Percentiles rank a stretch among this genome's conserved stretches.
phyloP scores from a whole-genome alignment of 2,888 invertebrate species.

The Eumacrocentrus americanus region DNA sequence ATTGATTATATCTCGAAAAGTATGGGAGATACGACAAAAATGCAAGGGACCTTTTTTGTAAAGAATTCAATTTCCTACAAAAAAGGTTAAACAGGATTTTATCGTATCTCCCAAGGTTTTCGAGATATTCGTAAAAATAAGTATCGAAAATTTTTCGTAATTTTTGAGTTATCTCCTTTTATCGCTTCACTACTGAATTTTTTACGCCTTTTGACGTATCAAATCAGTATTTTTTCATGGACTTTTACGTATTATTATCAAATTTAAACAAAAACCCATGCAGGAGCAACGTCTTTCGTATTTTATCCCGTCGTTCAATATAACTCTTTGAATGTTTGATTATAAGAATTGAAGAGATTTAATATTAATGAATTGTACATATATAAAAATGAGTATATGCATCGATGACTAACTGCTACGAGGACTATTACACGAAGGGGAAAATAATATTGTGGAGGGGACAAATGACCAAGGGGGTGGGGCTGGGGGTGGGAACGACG shows the following conservation, averaged over 20 bases:
- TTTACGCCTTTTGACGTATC: too few species aligned
- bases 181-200: too few species aligned
- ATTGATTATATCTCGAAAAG: background rate
- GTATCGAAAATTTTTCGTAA: too few species aligned
- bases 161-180: too few species aligned
- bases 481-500: constrained; percentile 28
- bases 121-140: background rate
- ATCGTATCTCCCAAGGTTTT: background rate
- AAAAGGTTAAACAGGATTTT: background rate
- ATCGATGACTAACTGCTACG: constrained; percentile 23
- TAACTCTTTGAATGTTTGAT: too few species aligned
- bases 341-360: constrained; percentile 3
- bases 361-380: background rate
- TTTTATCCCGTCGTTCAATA: too few species aligned
- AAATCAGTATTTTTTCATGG: background rate
- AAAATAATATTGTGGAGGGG: constrained; percentile 2
- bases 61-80: background rate
- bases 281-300: too few species aligned
- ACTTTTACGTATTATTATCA: background rate
- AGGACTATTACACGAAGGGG: constrained; percentile 27
- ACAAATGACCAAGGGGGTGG: constrained; percentile 26
- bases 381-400: background rate
- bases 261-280: background rate
- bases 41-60: background rate
- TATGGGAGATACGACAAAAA: background rate